phyloP scores from a whole-genome alignment of 2,797 vertebrate species.

The Sebastes jordani region DNA sequence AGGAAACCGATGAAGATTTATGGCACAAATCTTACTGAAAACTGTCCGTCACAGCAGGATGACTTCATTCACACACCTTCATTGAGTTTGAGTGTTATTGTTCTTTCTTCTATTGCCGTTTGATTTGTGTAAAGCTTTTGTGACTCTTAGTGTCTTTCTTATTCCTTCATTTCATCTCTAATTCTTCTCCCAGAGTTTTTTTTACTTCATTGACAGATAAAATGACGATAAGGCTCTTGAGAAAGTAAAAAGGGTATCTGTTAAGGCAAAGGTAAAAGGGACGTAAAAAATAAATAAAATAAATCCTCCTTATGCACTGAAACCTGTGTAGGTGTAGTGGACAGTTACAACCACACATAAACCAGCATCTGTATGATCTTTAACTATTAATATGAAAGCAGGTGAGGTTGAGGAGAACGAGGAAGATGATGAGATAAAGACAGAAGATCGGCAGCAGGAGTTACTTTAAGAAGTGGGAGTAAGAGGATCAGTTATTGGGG shows the following conservation, averaged over 20 bases:
- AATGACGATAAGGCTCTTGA: neutral
- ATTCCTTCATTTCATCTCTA: neutral
- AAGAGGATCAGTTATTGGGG: neutral
- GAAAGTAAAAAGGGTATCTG: neutral
- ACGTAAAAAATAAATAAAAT: neutral
- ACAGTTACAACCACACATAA: neutral
- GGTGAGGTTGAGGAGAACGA: neutral
- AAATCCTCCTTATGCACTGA: neutral
- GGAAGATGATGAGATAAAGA: neutral
- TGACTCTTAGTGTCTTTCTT: neutral
- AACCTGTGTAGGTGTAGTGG: neutral
- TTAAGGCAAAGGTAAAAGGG: constrained; percentile 1
- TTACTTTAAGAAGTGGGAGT: neutral
- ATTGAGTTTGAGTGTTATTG: neutral
- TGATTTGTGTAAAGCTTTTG: neutral
- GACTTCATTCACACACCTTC: neutral
- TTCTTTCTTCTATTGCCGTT: neutral
- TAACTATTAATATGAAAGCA: neutral
- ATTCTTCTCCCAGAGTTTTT: neutral
- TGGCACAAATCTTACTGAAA: neutral
- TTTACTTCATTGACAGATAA: neutral
- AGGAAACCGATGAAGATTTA: neutral
- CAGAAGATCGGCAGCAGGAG: neutral
- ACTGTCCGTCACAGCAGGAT: neutral
- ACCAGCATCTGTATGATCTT: neutral